A percentile compares a stretch with the other conserved stretches of the same genome.
Evolutionary conservation across 2,888 invertebrate species (phyloP).

Genomic region (Chromoteleia sp.): DNA sequence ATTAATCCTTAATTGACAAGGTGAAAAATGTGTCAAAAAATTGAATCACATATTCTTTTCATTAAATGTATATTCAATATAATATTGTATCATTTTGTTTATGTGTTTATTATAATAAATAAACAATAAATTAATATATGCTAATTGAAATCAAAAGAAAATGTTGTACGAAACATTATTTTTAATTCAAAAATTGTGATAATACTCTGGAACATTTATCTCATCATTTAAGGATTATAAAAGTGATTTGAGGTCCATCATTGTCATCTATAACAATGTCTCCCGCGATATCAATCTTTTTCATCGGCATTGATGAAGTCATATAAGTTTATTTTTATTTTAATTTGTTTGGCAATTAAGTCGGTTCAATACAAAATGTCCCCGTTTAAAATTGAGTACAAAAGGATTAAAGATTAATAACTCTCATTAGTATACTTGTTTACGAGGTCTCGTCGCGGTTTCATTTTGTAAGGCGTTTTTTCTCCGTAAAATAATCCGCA

Average conservation of each 20-base stretch:
- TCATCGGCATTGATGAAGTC: neutral
- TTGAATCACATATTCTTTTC: too few relatives aligned
- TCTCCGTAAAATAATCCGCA: slow-evolving; percentile 27
- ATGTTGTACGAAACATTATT: too few relatives aligned
- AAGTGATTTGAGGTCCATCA: too few relatives aligned
- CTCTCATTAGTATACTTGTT: slow-evolving; percentile 54
- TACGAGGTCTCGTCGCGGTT: slow-evolving; percentile 46
- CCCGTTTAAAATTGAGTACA: slow-evolving; percentile 37
- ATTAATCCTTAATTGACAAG: neutral
- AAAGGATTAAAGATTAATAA: slow-evolving; percentile 64
- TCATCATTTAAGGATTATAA: too few relatives aligned
- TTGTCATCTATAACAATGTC: too few relatives aligned
- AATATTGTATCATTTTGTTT: too few relatives aligned
- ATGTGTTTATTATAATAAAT: too few relatives aligned
- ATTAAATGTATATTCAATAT: too few relatives aligned
- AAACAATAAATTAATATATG: too few relatives aligned
- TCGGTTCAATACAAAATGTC: neutral
- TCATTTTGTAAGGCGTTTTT: slow-evolving; percentile 49
- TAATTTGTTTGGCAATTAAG: neutral
- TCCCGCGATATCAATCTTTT: neutral
- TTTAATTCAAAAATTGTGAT: too few relatives aligned
- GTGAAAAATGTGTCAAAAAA: neutral
- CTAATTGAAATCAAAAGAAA: too few relatives aligned
- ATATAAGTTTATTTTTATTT: slow-evolving; percentile 4
- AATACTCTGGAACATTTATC: too few relatives aligned